Base-by-base conservation (phyloP, 2,113 vertebrate species). In the Scomber colias region DNA sequence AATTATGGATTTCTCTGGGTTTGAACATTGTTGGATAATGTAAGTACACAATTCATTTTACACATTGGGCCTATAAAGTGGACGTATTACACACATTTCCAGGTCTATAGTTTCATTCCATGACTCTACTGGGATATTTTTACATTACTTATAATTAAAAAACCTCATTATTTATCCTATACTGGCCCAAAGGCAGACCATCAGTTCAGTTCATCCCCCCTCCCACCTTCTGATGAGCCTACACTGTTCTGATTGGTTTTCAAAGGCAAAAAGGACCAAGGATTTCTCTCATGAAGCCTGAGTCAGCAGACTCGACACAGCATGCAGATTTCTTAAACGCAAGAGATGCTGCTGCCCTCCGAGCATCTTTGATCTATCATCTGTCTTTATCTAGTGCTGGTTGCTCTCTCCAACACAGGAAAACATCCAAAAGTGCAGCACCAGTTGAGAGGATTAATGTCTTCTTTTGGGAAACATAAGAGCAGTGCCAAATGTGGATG, bases 281-380 rank as follows among this genome's bases (percentile, higher is more conserved):
- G 35, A 2, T 70, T 17, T 53, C 13, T 35, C 53, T 75, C 49
- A 14, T 45, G 59, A 48, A 73, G 76, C 66, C 77, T 76, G 77
- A 89, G 78, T 81, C 84, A 82, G 84, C 89, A 88, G 77, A 79
- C 30, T 44, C 57, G 78, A 81, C 75, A 69, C 68, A 77, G 77
- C 83, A 59, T 75, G 79, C 64, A 79, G 44, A 71, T 84, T 71
- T 77, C 15, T 60, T 83, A 17, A 16, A 15, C 7, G 15, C 24
- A 10, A 64, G 7, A 73, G 68, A 65, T 24, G 74, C 60, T 27
- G 46, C 72, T 60, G 66, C 51, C 68, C 78, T 46, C 62, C 5
- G 51, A 77, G 78, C 64, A 9, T 64, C 76, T 80, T 69, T 75
- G 75, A 81, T 80, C 80, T 65, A 55, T 87, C 73, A 68, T 86